Base-by-base conservation (phyloP, 2,797 vertebrate genomes). In the Schizopygopsis malacanthus region DNA sequence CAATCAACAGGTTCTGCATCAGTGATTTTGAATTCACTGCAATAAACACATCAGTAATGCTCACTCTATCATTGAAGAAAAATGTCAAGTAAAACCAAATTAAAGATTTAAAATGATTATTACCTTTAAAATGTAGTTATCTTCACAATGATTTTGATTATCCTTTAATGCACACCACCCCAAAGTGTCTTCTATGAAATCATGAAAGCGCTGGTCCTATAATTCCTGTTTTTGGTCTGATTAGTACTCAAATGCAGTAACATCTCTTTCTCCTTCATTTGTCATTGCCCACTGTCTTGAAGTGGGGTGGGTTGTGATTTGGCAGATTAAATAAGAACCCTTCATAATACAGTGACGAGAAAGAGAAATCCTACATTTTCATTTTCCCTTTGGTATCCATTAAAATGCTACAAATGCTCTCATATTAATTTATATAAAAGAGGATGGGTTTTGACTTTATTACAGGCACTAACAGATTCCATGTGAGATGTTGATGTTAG, bases 1-100 rank as follows among this genome's bases (percentile, higher is more conserved):
- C 59, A 83, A 45, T 83, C 71, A 83, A 52, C 59, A 76, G 25
- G 20, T 83, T 75, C 56, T 75, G 43, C 12, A 50, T 28, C 25
- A n/a, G 25, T 33, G 39, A n/a, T 63, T 61, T 39, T 82, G 3
- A 54, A 73, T 16, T 37, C 41, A 75, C 22, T 50, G 28, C 70
- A 37, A 18, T 15, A n/a, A 63, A 37, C 18, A 45, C 41, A 56
- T 3, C 22, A 16, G 5, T 83, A 75, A 15, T 3, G 18, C 18
- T n/a, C 54, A 75, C 6, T 59, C 1, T 3, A 45, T 41, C 75
- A 39, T 4, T 18, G n/a, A 47, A 25, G 54, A 18, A 18, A 25
- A 39, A 70, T 45, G 12, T 70, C 2, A 25, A 37, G 15, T 82
- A n/a, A 28, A 72, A 70, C 6, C 20, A 52, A 37, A 81, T 52